phyloP scores from a whole-genome alignment of 2,113 vertebrate species.

The Embiotoca jacksoni region DNA sequence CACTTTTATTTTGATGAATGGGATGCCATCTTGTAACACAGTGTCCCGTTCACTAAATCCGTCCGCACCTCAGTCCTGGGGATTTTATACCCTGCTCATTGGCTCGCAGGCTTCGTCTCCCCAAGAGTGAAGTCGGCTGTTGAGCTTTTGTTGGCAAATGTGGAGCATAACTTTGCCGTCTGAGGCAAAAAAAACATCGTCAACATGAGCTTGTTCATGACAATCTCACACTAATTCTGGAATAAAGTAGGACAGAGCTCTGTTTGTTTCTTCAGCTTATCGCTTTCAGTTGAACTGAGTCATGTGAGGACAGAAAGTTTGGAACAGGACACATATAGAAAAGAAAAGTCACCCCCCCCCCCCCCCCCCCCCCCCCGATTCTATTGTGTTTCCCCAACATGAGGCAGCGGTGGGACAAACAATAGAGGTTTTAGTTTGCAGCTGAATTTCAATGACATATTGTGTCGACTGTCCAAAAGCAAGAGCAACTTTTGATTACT shows the following conservation, averaged over 20 bases:
- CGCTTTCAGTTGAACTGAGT: background rate
- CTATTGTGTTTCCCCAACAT: background rate
- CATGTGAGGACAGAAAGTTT: constrained; percentile 2
- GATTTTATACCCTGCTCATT: background rate
- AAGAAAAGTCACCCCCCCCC: background rate
- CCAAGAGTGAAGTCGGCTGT: background rate
- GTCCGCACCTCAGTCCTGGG: background rate
- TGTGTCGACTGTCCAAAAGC: constrained; percentile 4
- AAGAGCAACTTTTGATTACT: constrained; percentile 16
- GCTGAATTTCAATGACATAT: background rate
- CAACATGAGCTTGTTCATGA: background rate
- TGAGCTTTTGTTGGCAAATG: background rate
- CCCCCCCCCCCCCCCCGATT: background rate
- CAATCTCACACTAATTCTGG: background rate
- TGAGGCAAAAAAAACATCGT: background rate
- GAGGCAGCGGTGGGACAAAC: background rate
- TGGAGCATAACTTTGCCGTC: background rate
- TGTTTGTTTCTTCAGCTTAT: background rate
- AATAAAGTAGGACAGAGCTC: constrained; percentile 24
- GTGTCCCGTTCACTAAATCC: too few species aligned
- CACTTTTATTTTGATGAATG: background rate
- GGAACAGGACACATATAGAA: background rate
- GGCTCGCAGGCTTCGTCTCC: background rate
- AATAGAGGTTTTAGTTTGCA: background rate
- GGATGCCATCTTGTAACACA: background rate